A percentile compares a stretch with the other conserved stretches of the same genome.
These are phyloP conservation scores for Neodiprion virginianus DNA, from an alignment of 1,140 invertebrate species.

Conservation along the genomic window DNA sequence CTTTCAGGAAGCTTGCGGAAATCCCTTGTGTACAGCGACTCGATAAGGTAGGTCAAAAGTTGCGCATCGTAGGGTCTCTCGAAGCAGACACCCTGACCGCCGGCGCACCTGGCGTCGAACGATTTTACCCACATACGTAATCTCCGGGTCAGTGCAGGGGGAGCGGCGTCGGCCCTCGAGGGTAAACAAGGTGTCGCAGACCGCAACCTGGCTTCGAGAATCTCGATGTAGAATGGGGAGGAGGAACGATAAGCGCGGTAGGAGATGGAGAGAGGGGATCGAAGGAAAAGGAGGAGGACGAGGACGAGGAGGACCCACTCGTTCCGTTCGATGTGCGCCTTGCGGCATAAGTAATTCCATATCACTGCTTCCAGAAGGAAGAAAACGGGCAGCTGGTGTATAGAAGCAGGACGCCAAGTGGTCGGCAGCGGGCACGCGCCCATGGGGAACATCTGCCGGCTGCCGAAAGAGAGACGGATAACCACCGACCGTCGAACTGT, in stretches of 20 bases:
- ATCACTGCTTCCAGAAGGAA: constrained; percentile 4
- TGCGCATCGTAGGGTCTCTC: no score
- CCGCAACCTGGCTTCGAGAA: neutral
- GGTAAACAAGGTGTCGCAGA: constrained; percentile 4
- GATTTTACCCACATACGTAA: neutral
- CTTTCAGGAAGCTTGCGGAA: no score
- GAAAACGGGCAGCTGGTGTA: constrained; percentile 1
- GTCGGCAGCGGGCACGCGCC: constrained; percentile 5
- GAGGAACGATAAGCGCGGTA: neutral
- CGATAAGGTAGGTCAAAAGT: no score
- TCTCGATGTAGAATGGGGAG: neutral
- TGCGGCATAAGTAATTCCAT: neutral
- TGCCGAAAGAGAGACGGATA: neutral
- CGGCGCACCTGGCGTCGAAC: neutral
- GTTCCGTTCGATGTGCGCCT: neutral
- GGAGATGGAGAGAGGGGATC: neutral
- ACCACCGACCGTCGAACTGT: neutral
- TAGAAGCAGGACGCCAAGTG: constrained; percentile 6
- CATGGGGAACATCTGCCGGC: neutral
- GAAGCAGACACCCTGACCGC: neutral
- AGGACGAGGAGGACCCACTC: neutral
- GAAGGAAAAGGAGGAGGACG: neutral
- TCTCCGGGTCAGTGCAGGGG: neutral
- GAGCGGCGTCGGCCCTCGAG: neutral
- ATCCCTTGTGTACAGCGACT: no score